Evolutionary conservation across 2,797 vertebrate species (phyloP), one percentile per base, ranked within the genome.

Genomic region (Remorina albescens): DNA sequence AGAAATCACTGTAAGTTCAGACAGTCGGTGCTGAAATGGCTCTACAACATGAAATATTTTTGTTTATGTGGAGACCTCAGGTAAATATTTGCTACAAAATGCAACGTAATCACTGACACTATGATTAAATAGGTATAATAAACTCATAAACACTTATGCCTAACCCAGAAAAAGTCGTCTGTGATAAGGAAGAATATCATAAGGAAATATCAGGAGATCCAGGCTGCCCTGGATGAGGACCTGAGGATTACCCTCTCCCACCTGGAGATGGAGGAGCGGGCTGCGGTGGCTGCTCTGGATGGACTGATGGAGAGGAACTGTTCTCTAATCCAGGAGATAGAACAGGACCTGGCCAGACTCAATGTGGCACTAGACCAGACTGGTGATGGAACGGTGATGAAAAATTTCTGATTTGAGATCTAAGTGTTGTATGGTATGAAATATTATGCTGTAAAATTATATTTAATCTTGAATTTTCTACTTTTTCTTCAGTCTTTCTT

Each of bases 211-310:
- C 88, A 90, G 67, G 92, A 95, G 78, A 94, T 95, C 79, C 93
- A 93, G 68, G 82, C 72, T 1, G 74, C 93, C 18, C 81, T 95
- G 74, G 92, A 94, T 10, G 89, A 95, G 71, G 94, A 95, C 76
- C 55, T 95, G 76, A 90, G 80, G 76, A 80, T 89, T 44, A 94
- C 94, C 1, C 75, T 95, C 49, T 86, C 90, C 32, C 93, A 94
- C 65, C 82, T 95, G 78, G 94, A 95, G 67, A 89, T 92, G 82
- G 94, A 95, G 82, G 90, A 94, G 51, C 80, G 86, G 16, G 95
- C 94, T 15, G 90, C 91, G 4, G 80, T 92, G 57, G 88, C 78
- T 7, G 80, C 83, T 49, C 80, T 94, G 69, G 92, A 95, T 21
- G 87, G 89, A 28, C 83, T 92, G 32, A 92, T 95, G 87, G 93